These are phyloP conservation scores for Morphnarchus princeps DNA, from an alignment of 2,113 vertebrate genomes.

Conservation along the genomic window DNA sequence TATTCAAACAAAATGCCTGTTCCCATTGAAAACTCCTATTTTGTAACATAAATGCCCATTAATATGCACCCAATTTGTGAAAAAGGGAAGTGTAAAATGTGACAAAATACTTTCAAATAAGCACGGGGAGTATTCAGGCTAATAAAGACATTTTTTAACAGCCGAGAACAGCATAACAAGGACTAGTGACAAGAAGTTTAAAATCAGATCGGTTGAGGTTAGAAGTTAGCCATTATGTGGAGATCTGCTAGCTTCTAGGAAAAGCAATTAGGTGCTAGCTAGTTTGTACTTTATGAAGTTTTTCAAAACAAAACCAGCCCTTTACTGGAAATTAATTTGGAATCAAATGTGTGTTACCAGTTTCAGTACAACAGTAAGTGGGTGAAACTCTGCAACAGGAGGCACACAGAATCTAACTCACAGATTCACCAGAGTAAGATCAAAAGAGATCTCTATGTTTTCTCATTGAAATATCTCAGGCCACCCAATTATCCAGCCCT, in stretches of 20 bases:
- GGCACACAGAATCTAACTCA: neutral
- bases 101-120: neutral
- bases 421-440: neutral
- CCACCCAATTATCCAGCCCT: neutral
- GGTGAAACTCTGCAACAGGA: neutral
- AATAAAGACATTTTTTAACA: neutral
- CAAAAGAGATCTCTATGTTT: neutral
- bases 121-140: neutral
- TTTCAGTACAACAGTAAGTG: neutral
- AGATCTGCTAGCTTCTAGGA: neutral
- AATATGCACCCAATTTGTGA: neutral
- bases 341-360: accelerated
- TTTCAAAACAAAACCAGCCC: neutral
- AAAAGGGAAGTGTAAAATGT: neutral
- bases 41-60: neutral
- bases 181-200: neutral
- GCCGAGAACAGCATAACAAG: neutral
- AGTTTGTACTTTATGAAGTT: neutral
- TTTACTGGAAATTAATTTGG: neutral
- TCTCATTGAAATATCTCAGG: neutral
- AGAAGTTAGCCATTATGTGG: neutral
- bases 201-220: neutral
- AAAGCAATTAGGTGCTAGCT: neutral
- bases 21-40: neutral
- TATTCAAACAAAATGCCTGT: neutral